Percentiles rank a stretch among this genome's conserved stretches.
phyloP scores from a whole-genome alignment of 2,888 invertebrate species.

The Blastobasis adustella region DNA sequence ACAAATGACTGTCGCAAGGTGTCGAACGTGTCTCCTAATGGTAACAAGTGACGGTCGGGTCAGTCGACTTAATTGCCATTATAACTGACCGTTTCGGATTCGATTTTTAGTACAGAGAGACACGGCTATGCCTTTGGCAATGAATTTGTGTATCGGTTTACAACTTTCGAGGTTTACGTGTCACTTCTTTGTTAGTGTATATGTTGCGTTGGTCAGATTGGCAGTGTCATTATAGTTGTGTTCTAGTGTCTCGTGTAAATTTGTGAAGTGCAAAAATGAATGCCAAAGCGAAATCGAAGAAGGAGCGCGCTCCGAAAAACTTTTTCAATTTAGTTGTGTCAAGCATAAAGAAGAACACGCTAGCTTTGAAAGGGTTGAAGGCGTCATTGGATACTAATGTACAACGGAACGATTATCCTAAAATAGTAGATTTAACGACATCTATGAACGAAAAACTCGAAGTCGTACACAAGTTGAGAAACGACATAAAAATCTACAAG shows the following conservation, averaged over 20 bases:
- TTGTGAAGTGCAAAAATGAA: constrained; percentile 27
- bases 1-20: neutral
- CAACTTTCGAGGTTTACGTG: constrained; percentile 8
- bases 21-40: constrained; percentile 2
- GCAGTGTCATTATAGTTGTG: too few relatives aligned
- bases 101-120: too few relatives aligned
- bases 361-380: constrained; percentile 52
- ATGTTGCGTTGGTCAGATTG: too few relatives aligned
- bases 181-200: too few relatives aligned
- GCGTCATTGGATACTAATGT: constrained; percentile 39
- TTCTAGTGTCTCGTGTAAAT: too few relatives aligned
- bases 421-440: constrained; percentile 47
- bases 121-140: too few relatives aligned
- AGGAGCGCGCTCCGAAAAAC: constrained; percentile 20
- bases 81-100: too few relatives aligned
- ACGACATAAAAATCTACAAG: constrained; percentile 64
- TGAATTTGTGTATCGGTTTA: constrained; percentile 1
- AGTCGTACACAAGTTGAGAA: constrained; percentile 54
- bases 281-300: constrained; percentile 27
- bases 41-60: constrained; percentile 2
- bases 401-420: constrained; percentile 35
- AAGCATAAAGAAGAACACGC: constrained; percentile 54
- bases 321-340: constrained; percentile 43
- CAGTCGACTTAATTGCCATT: too few relatives aligned
- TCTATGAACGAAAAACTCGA: constrained; percentile 64